Evolutionary conservation across 2,888 invertebrate species (phyloP).

Genomic region (Cerastoderma edule): DNA sequence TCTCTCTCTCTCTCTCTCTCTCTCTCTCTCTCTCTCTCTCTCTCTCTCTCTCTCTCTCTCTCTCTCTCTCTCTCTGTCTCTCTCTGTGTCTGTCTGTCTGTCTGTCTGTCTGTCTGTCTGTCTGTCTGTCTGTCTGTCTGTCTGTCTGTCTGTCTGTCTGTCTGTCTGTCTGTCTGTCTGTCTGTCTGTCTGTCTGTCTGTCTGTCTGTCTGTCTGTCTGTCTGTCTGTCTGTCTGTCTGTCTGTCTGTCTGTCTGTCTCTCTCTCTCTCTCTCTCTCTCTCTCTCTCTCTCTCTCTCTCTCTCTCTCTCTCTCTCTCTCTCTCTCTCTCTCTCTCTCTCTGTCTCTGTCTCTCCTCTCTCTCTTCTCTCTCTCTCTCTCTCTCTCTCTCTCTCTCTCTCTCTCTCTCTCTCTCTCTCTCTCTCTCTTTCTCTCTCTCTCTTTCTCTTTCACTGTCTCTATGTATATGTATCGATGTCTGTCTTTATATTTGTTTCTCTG

Average conservation of each 20-base stretch:
- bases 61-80: too few species aligned
- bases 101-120: background rate
- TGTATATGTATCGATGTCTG: background rate
- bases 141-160: background rate
- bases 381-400: background rate
- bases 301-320: background rate
- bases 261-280: background rate
- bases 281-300: background rate
- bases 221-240: background rate
- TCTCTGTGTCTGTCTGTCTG: background rate
- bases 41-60: too few species aligned
- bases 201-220: background rate
- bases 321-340: background rate
- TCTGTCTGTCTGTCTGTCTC: background rate
- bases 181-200: background rate
- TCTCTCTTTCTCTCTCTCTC: constrained; percentile 1
- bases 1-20: constrained; percentile 5
- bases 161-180: background rate
- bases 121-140: constrained; percentile 2
- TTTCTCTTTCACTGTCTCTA: background rate
- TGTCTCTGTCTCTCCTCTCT: background rate
- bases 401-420: background rate
- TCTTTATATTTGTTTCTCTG: background rate
- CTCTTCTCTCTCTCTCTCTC: background rate
- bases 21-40: too few species aligned